These are phyloP conservation scores for Gonioctena quinquepunctata DNA, from an alignment of 1,140 invertebrate genomes.

Conservation along the genomic window DNA sequence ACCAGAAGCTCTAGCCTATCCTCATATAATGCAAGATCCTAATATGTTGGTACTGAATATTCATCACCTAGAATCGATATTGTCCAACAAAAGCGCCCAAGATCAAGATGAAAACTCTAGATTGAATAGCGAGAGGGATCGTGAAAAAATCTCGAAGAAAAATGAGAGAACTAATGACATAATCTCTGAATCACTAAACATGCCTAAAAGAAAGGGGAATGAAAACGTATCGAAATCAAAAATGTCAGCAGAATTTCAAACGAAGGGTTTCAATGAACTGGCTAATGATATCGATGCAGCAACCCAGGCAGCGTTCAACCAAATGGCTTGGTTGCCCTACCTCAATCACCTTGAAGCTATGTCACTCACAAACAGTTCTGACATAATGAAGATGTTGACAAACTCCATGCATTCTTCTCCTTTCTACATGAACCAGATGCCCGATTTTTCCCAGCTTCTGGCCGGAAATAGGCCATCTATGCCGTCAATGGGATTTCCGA, in stretches of 20 bases:
- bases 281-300: slow-evolving; percentile 68
- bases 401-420: slow-evolving; percentile 46
- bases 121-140: slow-evolving; percentile 43
- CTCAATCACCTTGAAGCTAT: slow-evolving; percentile 63
- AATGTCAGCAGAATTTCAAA: slow-evolving; percentile 2
- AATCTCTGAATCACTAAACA: neutral
- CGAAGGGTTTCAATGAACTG: slow-evolving; percentile 42
- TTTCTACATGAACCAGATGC: slow-evolving; percentile 54
- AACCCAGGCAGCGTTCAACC: slow-evolving; percentile 67
- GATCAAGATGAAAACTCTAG: neutral
- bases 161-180: neutral
- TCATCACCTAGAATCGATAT: slow-evolving; percentile 73
- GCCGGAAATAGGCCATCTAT: slow-evolving; percentile 47
- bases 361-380: slow-evolving; percentile 52
- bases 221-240: neutral
- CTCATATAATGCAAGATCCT: slow-evolving; percentile 73
- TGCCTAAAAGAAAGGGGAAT: slow-evolving; percentile 1
- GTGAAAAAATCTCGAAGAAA: slow-evolving; percentile 4
- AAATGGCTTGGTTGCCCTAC: slow-evolving; percentile 73
- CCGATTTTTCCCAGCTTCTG: slow-evolving; percentile 58
- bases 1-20: slow-evolving; percentile 71
- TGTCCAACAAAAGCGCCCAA: slow-evolving; percentile 58
- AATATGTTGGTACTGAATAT: slow-evolving; percentile 79
- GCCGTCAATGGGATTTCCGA: slow-evolving; percentile 56
- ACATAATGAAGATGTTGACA: slow-evolving; percentile 58